Conservation (phyloP, 2,888 invertebrate species). For the Altica lythri region DNA sequence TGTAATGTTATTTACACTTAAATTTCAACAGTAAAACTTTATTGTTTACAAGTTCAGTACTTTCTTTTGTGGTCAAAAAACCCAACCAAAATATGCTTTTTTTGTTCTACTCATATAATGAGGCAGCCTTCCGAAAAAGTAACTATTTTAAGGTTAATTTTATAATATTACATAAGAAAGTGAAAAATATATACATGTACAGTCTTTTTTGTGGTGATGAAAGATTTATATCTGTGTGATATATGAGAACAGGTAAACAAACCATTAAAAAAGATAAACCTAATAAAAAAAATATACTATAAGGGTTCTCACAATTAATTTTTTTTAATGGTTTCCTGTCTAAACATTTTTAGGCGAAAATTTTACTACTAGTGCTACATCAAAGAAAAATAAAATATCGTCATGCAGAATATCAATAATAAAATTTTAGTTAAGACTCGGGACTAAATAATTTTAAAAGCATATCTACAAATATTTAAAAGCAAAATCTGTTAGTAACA, state of each 20-base stretch:
- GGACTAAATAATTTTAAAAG: slow-evolving; percentile 20
- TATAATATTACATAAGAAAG: slow-evolving; percentile 35
- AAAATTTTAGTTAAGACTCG: slow-evolving; percentile 14
- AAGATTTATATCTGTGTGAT: slow-evolving; percentile 12
- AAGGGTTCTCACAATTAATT: not conserved
- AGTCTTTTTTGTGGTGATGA: slow-evolving; percentile 30
- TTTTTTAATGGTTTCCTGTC: slow-evolving; percentile 2
- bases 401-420: slow-evolving; percentile 18
- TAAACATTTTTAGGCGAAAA: slow-evolving; percentile 16
- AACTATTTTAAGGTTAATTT: slow-evolving; percentile 39
- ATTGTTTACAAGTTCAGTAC: too few relatives aligned
- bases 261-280: not conserved
- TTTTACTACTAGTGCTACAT: slow-evolving; percentile 21
- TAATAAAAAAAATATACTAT: not conserved
- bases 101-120: slow-evolving; percentile 22
- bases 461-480: slow-evolving; percentile 24
- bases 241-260: slow-evolving; percentile 4
- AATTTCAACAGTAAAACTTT: too few relatives aligned
- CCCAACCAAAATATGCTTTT: too few relatives aligned
- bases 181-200: slow-evolving; percentile 32
- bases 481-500: slow-evolving; percentile 18
- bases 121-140: slow-evolving; percentile 34
- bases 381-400: slow-evolving; percentile 17
- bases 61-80: too few relatives aligned
- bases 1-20: too few relatives aligned